phyloP scores from a whole-genome alignment of 2,888 invertebrate genomes.

The Nematopogon swammerdamellus region DNA sequence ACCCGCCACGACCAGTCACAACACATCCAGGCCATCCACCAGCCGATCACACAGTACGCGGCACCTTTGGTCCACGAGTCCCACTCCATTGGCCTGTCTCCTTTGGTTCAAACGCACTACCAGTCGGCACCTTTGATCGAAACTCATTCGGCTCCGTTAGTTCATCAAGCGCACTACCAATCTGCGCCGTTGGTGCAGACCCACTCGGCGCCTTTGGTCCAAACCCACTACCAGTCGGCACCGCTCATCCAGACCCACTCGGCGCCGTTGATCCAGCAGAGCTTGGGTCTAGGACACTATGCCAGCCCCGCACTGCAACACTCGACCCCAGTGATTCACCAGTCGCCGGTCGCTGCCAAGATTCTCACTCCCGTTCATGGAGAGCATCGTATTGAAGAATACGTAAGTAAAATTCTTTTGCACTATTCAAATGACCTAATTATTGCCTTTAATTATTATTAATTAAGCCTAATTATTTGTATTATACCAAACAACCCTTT shows the following conservation, averaged over 20 bases:
- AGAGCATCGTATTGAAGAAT: slow-evolving; percentile 18
- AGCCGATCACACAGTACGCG: slow-evolving; percentile 17
- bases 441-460: slow-evolving; percentile 10
- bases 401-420: slow-evolving; percentile 23
- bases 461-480: slow-evolving; percentile 6
- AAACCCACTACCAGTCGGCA: no score
- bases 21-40: slow-evolving; percentile 19
- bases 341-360: slow-evolving; percentile 16
- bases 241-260: slow-evolving; percentile 1
- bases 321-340: slow-evolving; percentile 19
- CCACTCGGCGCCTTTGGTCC: slow-evolving; percentile 3
- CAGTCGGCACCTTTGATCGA: not conserved
- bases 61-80: slow-evolving; percentile 15
- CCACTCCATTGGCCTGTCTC: slow-evolving; percentile 5
- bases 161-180: no score
- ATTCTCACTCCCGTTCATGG: not conserved
- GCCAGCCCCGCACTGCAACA: slow-evolving; percentile 22
- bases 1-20: slow-evolving; percentile 34
- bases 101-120: slow-evolving; percentile 6
- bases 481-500: slow-evolving; percentile 5
- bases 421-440: no score
- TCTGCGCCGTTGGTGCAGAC: slow-evolving; percentile 6
- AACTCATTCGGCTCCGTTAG: slow-evolving; percentile 7
- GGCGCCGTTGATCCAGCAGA: slow-evolving; percentile 15
- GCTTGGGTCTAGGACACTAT: slow-evolving; percentile 17